Evolutionary conservation across 2,888 invertebrate genomes (phyloP).

Genomic region (Seira sanloemensis): DNA sequence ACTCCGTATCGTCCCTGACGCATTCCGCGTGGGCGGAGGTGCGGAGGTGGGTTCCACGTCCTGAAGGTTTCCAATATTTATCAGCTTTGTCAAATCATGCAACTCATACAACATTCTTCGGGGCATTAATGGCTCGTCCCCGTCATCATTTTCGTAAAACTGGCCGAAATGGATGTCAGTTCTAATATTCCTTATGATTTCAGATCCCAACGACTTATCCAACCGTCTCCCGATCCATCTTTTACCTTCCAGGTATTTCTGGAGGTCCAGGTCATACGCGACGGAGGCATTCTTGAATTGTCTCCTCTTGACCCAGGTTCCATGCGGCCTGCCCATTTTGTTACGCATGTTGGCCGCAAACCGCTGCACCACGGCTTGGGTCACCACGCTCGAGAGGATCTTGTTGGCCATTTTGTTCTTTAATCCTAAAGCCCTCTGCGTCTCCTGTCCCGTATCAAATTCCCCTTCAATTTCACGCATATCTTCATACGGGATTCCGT

Average conservation of each 20-base stretch:
- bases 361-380: slow-evolving; percentile 19
- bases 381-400: slow-evolving; percentile 14
- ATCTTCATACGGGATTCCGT: slow-evolving; percentile 30
- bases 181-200: not conserved
- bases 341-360: slow-evolving; percentile 38
- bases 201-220: not conserved
- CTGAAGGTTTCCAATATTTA: no score
- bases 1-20: no score
- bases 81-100: no score
- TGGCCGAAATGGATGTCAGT: no score
- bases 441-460: not conserved
- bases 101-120: no score
- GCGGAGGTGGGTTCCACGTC: no score
- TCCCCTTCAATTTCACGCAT: not conserved
- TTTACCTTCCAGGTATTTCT: slow-evolving; percentile 26
- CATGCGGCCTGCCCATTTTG: slow-evolving; percentile 30
- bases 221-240: not conserved
- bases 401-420: not conserved
- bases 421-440: not conserved
- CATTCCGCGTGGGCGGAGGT: no score
- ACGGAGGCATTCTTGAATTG: not conserved
- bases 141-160: no score
- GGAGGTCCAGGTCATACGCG: slow-evolving; percentile 8
- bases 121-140: no score
- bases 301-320: not conserved